Conservation (phyloP, 2,113 vertebrate species). For the Hyla sarda region DNA sequence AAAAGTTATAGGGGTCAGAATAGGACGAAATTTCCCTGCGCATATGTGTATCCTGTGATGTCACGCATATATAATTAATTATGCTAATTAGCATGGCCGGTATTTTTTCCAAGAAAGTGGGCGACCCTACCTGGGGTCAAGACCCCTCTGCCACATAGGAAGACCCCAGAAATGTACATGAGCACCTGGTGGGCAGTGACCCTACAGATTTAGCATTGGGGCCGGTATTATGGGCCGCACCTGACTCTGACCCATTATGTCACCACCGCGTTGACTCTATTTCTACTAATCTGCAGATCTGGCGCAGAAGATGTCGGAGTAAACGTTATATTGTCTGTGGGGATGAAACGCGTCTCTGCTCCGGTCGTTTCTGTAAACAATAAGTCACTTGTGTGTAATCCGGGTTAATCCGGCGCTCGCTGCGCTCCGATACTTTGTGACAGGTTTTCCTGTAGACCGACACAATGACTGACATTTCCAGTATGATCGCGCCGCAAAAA, state of each 20-base stretch:
- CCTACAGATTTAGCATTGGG: too few relatives aligned
- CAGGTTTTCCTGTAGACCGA: not conserved
- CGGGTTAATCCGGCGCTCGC: not conserved
- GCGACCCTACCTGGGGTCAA: too few relatives aligned
- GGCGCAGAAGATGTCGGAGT: not conserved
- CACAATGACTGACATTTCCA: constrained; percentile 8
- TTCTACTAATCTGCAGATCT: not conserved
- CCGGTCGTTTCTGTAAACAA: constrained; percentile 16
- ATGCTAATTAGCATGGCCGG: too few relatives aligned
- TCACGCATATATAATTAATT: too few relatives aligned
- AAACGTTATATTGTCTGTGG: not conserved
- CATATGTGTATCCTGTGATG: too few relatives aligned
- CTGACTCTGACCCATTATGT: not conserved
- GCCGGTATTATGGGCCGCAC: too few relatives aligned
- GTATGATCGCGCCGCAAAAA: not conserved
- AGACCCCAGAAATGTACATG: too few relatives aligned
- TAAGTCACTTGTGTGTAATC: constrained; percentile 24
- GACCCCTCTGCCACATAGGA: too few relatives aligned
- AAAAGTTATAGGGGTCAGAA: too few relatives aligned
- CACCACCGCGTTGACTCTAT: not conserved
- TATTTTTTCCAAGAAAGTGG: too few relatives aligned
- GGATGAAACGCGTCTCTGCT: not conserved
- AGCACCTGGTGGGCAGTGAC: too few relatives aligned
- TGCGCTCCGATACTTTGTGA: not conserved
- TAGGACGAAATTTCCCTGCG: too few relatives aligned